Conservation (phyloP, 2,113 vertebrate species). For the Microcebus tavaratra region DNA sequence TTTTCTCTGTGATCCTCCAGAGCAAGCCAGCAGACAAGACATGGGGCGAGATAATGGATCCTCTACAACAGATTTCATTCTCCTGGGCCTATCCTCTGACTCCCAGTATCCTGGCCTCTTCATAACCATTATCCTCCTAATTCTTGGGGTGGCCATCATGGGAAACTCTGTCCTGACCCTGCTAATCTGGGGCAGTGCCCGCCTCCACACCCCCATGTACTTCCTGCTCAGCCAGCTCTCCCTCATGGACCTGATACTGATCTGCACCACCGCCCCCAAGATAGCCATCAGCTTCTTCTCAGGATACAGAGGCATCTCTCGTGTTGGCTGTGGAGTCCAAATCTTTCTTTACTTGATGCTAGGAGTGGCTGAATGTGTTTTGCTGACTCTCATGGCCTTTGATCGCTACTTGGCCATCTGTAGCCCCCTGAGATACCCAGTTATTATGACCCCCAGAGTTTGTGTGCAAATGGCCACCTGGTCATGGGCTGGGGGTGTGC, state of each 20-base stretch:
- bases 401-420: background rate
- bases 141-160: background rate
- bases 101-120: background rate
- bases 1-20: background rate
- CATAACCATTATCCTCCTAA: background rate
- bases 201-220: background rate
- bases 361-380: constrained; percentile 39
- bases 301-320: background rate
- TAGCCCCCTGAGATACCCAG: background rate
- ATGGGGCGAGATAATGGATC: background rate
- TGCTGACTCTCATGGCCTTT: constrained; percentile 27
- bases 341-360: constrained; percentile 21
- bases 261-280: background rate
- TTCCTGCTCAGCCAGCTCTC: background rate
- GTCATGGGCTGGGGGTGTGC: background rate
- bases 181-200: background rate
- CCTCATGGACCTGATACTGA: background rate
- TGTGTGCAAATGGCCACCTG: background rate
- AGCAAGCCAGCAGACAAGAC: background rate
- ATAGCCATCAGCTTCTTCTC: background rate
- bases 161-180: background rate
- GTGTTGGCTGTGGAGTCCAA: background rate
- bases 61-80: background rate
- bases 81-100: constrained; percentile 6
- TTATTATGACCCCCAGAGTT: background rate